Evolutionary conservation across 2,113 vertebrate species (phyloP).

Genomic region (Psittacara wagleri): DNA sequence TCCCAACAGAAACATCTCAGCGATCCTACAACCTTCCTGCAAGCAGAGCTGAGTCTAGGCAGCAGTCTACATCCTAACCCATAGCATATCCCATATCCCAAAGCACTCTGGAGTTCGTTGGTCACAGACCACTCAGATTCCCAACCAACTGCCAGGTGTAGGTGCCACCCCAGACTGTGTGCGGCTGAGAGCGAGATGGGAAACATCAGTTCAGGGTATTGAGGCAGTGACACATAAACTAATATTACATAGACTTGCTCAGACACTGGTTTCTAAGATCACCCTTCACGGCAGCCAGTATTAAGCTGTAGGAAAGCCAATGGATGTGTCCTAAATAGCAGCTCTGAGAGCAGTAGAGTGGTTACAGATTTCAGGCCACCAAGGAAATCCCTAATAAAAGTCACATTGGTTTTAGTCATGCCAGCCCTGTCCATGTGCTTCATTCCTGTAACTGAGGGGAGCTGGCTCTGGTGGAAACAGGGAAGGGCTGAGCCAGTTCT

Average conservation of each 20-base stretch:
- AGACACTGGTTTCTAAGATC: neutral
- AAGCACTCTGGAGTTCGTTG: neutral
- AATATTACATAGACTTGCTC: fast-evolving
- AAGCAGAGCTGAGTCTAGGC: neutral
- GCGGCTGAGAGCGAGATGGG: neutral
- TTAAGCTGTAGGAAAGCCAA: neutral
- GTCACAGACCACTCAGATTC: neutral
- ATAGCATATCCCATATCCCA: neutral
- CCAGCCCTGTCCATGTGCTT: neutral
- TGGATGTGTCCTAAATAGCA: fast-evolving
- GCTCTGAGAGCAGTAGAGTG: neutral
- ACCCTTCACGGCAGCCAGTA: neutral
- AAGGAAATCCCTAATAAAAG: neutral
- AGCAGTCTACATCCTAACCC: neutral
- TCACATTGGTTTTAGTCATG: neutral
- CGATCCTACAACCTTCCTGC: neutral
- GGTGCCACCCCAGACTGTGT: neutral
- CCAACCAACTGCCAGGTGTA: fast-evolving
- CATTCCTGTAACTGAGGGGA: neutral
- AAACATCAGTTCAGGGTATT: neutral
- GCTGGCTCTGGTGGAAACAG: neutral
- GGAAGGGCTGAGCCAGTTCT: neutral
- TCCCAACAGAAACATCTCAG: neutral
- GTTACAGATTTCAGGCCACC: neutral
- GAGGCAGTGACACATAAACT: neutral